Evolutionary conservation across 2,113 vertebrate genomes (phyloP), one percentile per base, ranked within the genome.

Genomic region (Cheilinus undulatus): DNA sequence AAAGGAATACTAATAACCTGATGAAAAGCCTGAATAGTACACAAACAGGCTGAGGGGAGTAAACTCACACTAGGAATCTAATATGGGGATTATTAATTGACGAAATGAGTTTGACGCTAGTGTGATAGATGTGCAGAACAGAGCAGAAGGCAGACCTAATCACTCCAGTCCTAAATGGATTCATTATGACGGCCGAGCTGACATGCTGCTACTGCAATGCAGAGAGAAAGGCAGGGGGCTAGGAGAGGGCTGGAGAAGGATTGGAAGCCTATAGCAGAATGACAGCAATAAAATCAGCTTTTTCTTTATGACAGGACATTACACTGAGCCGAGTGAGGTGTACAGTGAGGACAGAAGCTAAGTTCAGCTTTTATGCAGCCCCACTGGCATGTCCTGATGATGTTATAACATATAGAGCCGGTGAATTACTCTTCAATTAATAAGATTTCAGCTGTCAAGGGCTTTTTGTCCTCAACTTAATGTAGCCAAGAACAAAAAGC

Each of bases 61-160:
- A 22, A 69, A 40, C 61, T 30, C 40, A 23, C 15, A 64, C 13
- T 2, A 1, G n/a, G n/a, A 28, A 30, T 50, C 71, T 86, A 77
- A 90, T 79, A 50, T 58, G 49, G 65, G 34, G 60, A 83, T 89
- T 89, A 86, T 83, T 85, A 82, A 89, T 91, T 82, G 86, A 86
- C 80, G 62, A 91, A 89, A 91, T 73, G 78, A 83, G 76, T 87
- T 86, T 89, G 85, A 87, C 30, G 53, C 50, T 17, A 8, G 22
- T 80, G 78, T 89, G 86, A 92, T 85, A 76, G 86, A 90, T 89
- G 81, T 73, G 68, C 83, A 48, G 82, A 78, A 53, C 57, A 57
- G 42, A 67, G 81, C 73, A 84, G 65, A 86, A 72, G 64, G 58
- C 63, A 58, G 70, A 80, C 62, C 84, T 86, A 89, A 88, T 89